A percentile compares a stretch with the other conserved stretches of the same genome.
phyloP scores from a whole-genome alignment of 2,113 vertebrate species.

The Pomatostomus ruficeps region DNA sequence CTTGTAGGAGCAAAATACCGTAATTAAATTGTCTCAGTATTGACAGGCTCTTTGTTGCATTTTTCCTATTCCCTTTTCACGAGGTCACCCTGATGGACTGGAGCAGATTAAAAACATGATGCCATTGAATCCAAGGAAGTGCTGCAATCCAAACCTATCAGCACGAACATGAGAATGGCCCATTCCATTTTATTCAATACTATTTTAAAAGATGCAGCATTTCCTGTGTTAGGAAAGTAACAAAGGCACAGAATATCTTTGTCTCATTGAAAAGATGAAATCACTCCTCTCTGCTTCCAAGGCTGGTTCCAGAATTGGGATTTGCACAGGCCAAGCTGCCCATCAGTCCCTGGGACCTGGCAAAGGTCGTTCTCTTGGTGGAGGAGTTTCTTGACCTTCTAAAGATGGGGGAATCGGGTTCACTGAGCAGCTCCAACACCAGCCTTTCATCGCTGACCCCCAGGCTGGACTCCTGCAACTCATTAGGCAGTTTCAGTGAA shows the following conservation, averaged over 20 bases:
- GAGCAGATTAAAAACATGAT: neutral
- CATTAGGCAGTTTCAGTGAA: neutral
- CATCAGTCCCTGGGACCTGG: neutral
- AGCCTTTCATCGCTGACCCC: slow-evolving; percentile 43
- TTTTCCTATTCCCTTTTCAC: neutral
- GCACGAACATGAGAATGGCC: neutral
- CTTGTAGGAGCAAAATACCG: neutral
- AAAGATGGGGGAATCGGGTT: neutral
- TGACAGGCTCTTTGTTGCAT: neutral
- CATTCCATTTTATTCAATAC: neutral
- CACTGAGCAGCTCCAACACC: neutral
- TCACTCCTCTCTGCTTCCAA: neutral
- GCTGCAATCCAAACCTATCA: neutral
- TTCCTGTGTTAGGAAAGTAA: neutral
- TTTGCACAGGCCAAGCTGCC: neutral
- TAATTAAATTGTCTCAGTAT: neutral
- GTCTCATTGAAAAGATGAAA: neutral
- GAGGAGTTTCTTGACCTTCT: slow-evolving; percentile 11
- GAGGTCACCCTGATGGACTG: neutral
- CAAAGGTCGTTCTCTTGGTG: neutral
- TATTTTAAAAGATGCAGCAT: neutral
- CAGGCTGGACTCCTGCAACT: slow-evolving; percentile 35
- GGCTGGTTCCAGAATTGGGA: neutral
- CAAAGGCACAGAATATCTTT: neutral
- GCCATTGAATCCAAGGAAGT: neutral